Evolutionary conservation across 2,888 invertebrate species (phyloP), one percentile per base, ranked within the genome.

Genomic region (Machimus rusticus): DNA sequence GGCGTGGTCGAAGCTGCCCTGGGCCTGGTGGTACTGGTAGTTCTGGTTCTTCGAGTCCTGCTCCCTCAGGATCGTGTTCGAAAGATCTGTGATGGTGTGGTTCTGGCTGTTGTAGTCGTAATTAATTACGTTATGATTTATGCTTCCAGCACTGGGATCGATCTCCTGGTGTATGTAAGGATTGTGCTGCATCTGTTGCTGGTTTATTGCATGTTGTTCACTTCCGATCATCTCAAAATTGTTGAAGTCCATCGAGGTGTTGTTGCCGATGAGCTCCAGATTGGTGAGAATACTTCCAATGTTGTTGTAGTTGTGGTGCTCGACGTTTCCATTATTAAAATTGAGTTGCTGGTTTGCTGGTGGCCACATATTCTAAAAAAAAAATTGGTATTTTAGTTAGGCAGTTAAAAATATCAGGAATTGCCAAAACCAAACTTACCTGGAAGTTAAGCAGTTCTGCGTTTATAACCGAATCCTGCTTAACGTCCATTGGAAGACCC

Each of bases 261-360:
- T 92, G 89, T 91, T 92, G 78, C 91, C 92, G 86, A 93, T 92
- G 88, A 93, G 91, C 88, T 90, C 90, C 90, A 93, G 91, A 91
- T 93, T 93, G 89, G 93, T 93, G 76, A 93, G 90, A 90, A 93
- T 93, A 90, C 92, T 93, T 82, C 93, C 93, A 87, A 93, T 93
- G 88, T 93, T 93, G 87, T 92, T 93, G 89, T 93, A 93, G 86
- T 90, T 92, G 87, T 92, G 92, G 5, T 92, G 90, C 90, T 92
- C 92, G 43, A 88, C 82, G 6, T 88, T 82, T 90, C 89, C 91
- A 89, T 74, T 92, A 91, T 89, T 91, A 90, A 87, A 90, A 90
- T 84, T 88, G 78, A 89, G 90, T 90, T 79, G 90, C 5, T 88
- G 88, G 66, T 85, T 88, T 34, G 77, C 86, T n/a, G 92, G 91